Conservation (phyloP, 1,140 invertebrate species). For the Saxidomus purpurata region DNA sequence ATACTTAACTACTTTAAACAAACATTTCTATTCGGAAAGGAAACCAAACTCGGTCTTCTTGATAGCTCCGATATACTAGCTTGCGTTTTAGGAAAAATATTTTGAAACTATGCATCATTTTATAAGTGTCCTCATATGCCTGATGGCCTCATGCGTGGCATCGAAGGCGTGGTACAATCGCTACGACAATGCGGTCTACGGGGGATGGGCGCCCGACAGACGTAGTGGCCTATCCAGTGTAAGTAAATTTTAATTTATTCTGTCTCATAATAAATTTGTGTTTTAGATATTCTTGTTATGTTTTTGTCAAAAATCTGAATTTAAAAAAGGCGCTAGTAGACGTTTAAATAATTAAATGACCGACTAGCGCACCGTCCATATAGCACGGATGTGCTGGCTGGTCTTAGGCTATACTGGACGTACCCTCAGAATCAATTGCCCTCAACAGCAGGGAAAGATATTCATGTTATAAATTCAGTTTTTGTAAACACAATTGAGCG, state of each 20-base stretch:
- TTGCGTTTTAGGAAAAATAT: not conserved
- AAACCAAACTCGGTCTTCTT: not conserved
- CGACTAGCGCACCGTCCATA: no score
- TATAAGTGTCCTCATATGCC: slow-evolving; percentile 18
- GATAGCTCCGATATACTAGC: not conserved
- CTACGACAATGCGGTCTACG: slow-evolving; percentile 52
- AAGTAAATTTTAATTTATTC: not conserved
- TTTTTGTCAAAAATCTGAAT: no score
- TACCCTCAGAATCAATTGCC: no score
- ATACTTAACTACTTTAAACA: not conserved
- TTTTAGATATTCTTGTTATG: no score
- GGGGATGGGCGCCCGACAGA: slow-evolving; percentile 44
- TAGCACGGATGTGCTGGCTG: no score
- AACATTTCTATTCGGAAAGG: not conserved
- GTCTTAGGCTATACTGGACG: no score
- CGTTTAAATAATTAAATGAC: no score
- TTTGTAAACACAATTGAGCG: no score
- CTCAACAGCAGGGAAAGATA: no score
- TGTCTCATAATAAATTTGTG: not conserved
- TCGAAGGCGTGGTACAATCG: slow-evolving; percentile 48
- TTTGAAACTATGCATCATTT: slow-evolving; percentile 48
- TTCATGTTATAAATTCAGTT: no score
- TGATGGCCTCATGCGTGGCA: slow-evolving; percentile 6
- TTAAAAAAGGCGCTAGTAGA: no score
- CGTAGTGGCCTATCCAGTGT: not conserved